These are phyloP conservation scores for Eutrigla gurnardus DNA, from an alignment of 2,797 vertebrate species.

Conservation along the genomic window DNA sequence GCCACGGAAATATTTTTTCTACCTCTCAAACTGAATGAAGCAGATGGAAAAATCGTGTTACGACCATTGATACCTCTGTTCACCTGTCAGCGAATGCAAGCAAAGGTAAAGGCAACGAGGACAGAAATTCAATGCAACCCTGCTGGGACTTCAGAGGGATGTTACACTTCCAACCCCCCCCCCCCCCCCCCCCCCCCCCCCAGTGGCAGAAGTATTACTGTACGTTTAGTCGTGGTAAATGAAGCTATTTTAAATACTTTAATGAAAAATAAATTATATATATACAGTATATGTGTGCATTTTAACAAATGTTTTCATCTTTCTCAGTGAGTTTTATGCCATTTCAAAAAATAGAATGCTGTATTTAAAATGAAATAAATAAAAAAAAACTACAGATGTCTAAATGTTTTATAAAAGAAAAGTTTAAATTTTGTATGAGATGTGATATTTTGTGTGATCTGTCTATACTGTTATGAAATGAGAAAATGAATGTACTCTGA, in stretches of 20 bases:
- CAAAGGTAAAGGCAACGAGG: neutral
- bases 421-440: constrained; percentile 84
- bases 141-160: constrained; percentile 44
- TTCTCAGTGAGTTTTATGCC: constrained; percentile 80
- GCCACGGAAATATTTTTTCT: constrained; percentile 23
- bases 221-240: constrained; percentile 83
- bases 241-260: constrained; percentile 84
- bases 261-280: constrained; percentile 77
- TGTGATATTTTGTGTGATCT: constrained; percentile 85
- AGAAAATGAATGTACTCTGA: constrained; percentile 86
- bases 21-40: constrained; percentile 42
- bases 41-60: constrained; percentile 4
- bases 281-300: constrained; percentile 76
- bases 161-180: constrained; percentile 45
- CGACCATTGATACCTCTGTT: constrained; percentile 16
- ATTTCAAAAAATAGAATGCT: constrained; percentile 61
- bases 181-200: constrained; percentile 55
- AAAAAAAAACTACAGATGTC: constrained; percentile 71
- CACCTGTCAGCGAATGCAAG: neutral
- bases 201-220: constrained; percentile 71
- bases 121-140: constrained; percentile 18
- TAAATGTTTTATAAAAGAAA: constrained; percentile 86
- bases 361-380: constrained; percentile 69
- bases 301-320: constrained; percentile 82
- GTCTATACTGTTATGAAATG: constrained; percentile 76